These are phyloP conservation scores for Otolemur crassicaudatus DNA, from an alignment of 2,797 vertebrate species.

Conservation along the genomic window DNA sequence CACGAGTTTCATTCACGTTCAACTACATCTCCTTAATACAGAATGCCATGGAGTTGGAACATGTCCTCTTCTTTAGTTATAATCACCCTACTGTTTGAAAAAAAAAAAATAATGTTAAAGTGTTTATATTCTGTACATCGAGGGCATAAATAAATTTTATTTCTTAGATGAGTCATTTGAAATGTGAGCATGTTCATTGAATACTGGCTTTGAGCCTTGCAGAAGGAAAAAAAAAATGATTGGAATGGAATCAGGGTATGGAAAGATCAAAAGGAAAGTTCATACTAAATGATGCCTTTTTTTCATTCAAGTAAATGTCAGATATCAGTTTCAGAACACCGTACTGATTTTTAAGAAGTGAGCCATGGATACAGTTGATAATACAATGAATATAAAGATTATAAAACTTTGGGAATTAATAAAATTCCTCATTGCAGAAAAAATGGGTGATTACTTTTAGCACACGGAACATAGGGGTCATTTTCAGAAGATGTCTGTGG, in stretches of 20 bases:
- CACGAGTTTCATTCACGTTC: conserved; percentile 62
- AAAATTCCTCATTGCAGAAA: conserved; percentile 46
- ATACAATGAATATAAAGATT: conserved; percentile 64
- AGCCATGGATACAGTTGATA: not conserved
- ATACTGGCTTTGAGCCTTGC: conserved; percentile 24
- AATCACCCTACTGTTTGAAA: not conserved
- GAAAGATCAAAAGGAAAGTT: conserved; percentile 78
- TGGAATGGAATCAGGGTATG: conserved; percentile 48
- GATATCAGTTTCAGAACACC: conserved; percentile 69
- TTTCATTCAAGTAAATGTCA: conserved; percentile 81
- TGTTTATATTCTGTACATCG: conserved; percentile 52
- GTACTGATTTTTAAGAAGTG: conserved; percentile 63
- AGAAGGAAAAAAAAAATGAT: not conserved
- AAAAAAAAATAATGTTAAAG: not conserved
- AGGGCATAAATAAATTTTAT: conserved; percentile 59
- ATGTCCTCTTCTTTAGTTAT: conserved; percentile 55
- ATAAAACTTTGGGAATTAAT: conserved; percentile 70
- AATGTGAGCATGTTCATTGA: conserved; percentile 15
- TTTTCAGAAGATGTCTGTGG: conserved; percentile 48
- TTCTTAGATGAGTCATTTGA: conserved; percentile 55
- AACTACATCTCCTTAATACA: not conserved
- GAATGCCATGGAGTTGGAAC: not conserved
- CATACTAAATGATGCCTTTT: conserved; percentile 65
- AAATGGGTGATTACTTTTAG: conserved; percentile 61
- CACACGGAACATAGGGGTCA: conserved; percentile 17